Evolutionary conservation across 2,113 vertebrate species (phyloP).

Genomic region (Leptodactylus fuscus): DNA sequence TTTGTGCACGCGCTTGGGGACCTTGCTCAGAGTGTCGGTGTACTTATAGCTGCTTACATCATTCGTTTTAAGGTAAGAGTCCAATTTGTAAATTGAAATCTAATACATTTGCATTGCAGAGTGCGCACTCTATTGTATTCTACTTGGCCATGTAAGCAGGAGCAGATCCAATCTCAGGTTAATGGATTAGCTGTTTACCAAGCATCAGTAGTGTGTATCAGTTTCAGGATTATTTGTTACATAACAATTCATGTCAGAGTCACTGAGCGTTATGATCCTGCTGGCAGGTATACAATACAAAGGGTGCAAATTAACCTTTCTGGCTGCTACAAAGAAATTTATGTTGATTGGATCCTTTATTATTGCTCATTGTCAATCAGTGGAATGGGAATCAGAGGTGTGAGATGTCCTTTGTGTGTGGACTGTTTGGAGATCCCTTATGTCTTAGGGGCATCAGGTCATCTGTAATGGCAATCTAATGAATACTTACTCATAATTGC

Average conservation of each 20-base stretch:
- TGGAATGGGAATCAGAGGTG: background rate
- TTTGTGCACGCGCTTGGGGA: slow-evolving; percentile 96
- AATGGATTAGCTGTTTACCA: background rate
- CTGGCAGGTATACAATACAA: background rate
- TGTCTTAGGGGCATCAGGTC: too few species aligned
- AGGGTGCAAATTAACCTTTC: background rate
- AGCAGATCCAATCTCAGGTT: background rate
- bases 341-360: too few species aligned
- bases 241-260: background rate
- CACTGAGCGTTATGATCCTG: background rate
- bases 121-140: background rate
- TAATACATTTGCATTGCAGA: background rate
- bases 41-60: slow-evolving; percentile 93
- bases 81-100: background rate
- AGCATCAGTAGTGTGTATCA: background rate
- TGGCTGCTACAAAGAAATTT: background rate
- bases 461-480: too few species aligned
- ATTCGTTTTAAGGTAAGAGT: slow-evolving; percentile 91
- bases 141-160: background rate
- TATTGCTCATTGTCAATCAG: too few species aligned
- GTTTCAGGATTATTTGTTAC: background rate
- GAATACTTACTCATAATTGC: too few species aligned
- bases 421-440: too few species aligned
- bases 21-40: slow-evolving; percentile 92
- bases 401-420: background rate